Conservation (phyloP, 2,113 vertebrate genomes). For the Labrus mixtus region DNA sequence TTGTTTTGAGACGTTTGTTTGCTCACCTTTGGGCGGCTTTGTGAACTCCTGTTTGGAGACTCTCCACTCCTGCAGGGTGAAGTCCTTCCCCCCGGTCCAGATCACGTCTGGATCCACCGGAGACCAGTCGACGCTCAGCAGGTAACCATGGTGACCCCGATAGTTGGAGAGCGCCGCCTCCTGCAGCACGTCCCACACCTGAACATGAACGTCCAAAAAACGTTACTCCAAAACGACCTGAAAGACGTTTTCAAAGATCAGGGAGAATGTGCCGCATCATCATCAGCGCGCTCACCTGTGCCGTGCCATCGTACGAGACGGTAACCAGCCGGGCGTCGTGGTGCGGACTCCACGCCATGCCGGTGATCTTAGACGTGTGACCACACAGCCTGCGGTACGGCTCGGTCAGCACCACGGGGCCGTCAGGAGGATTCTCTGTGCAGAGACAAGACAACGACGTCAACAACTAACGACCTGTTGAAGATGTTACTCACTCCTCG, state of each 20-base stretch:
- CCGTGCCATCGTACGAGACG: slow-evolving; percentile 93
- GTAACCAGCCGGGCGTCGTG: slow-evolving; percentile 90
- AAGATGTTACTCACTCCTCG: no score
- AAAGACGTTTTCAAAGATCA: no score
- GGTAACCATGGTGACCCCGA: slow-evolving; percentile 90
- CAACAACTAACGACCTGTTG: not conserved
- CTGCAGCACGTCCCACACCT: slow-evolving; percentile 95
- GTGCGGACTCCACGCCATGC: slow-evolving; percentile 95
- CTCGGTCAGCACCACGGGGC: slow-evolving; percentile 87
- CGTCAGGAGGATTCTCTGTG: slow-evolving; percentile 86
- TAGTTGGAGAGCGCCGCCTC: slow-evolving; percentile 92
- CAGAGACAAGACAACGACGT: not conserved
- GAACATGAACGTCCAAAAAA: not conserved
- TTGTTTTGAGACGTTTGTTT: not conserved
- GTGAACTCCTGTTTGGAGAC: slow-evolving; percentile 90
- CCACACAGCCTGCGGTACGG: slow-evolving; percentile 90
- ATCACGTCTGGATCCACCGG: slow-evolving; percentile 89
- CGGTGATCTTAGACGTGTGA: slow-evolving; percentile 94
- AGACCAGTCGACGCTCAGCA: slow-evolving; percentile 94
- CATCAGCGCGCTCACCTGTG: slow-evolving; percentile 86
- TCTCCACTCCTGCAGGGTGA: slow-evolving; percentile 92
- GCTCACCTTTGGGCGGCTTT: slow-evolving; percentile 90
- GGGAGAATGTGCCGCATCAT: no score
- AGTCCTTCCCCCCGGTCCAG: slow-evolving; percentile 96
- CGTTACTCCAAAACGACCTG: no score